Base-by-base conservation (phyloP, 2,797 vertebrate species). In the Argyrosomus regius region DNA sequence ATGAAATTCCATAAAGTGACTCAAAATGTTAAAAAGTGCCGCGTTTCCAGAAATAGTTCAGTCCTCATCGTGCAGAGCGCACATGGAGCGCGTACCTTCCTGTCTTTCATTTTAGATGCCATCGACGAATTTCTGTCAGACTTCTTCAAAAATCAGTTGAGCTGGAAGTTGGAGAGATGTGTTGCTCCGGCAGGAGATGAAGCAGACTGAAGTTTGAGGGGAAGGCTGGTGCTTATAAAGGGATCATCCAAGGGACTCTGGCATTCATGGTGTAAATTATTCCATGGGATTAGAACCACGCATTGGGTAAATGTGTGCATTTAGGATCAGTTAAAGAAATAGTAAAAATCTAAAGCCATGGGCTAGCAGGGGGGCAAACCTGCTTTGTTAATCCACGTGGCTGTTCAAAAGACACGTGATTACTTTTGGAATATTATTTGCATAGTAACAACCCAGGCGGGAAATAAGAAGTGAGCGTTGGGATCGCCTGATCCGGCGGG, bases 371-470 rank as follows among this genome's bases (percentile, higher is more conserved):
- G 94, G 96, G 95, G 95, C 95, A 95, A 95, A 96, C 95, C 95
- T 96, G 96, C 96, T 97, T 97, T 98, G 97, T 98, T 97, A 95
- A 97, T 97, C 97, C 98, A 98, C 97, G 97, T 98, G 98, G 97
- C 96, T 95, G 95, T 96, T 96, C 94, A 96, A 95, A 95, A 92
- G 96, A 97, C 97, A 97, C 97, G 97, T 97, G 97, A 98, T 95
- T 94, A 89, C 90, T 90, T 93, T 91, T 72, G 92, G 95, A 96
- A 91, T 94, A 94, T 91, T 88, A 96, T 96, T 97, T 96, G 96
- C 96, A 96, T 95, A 96, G 96, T 94, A 96, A 95, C 87, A 93
- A 95, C 91, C 92, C 80, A 68, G 92, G 95, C 93, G 93, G 95
- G 95, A 94, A 93, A 95, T 93, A 94, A 89, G 92, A 93, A 91